Conservation (phyloP, 2,113 vertebrate species). For the Tyrannus savana region DNA sequence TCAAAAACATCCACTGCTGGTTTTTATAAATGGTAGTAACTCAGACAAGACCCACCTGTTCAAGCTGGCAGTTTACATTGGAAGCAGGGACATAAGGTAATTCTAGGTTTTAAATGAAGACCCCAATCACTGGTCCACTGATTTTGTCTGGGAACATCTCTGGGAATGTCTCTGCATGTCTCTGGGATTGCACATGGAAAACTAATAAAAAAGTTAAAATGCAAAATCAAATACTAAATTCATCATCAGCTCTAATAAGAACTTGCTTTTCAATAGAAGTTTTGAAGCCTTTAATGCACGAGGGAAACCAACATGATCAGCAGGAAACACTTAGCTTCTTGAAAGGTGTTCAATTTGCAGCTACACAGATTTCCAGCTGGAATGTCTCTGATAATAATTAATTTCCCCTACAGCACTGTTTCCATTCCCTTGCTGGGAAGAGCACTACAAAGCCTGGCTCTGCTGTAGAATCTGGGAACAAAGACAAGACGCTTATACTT, state of each 20-base stretch:
- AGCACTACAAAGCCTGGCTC: constrained; percentile 15
- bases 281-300: constrained; percentile 13
- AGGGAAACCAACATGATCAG: neutral
- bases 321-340: constrained; percentile 10
- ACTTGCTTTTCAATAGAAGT: neutral
- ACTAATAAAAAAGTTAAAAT: neutral
- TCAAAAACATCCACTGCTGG: neutral
- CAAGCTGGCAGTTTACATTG: neutral
- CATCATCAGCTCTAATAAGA: neutral
- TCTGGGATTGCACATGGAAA: neutral
- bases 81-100: neutral
- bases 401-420: constrained; percentile 45
- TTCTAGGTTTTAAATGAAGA: neutral
- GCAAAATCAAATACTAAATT: neutral
- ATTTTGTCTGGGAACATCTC: neutral
- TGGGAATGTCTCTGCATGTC: neutral
- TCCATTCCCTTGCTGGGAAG: constrained; percentile 53
- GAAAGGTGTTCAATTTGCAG: neutral
- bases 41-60: neutral
- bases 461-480: neutral
- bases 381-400: constrained; percentile 53
- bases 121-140: neutral
- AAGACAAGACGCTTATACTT: constrained; percentile 11
- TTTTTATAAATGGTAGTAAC: neutral
- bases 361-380: constrained; percentile 49